Percentiles rank a stretch among this genome's conserved stretches.
These are phyloP conservation scores for Aphaenogaster rudis DNA, from an alignment of 1,140 invertebrate genomes.

Conservation along the genomic window DNA sequence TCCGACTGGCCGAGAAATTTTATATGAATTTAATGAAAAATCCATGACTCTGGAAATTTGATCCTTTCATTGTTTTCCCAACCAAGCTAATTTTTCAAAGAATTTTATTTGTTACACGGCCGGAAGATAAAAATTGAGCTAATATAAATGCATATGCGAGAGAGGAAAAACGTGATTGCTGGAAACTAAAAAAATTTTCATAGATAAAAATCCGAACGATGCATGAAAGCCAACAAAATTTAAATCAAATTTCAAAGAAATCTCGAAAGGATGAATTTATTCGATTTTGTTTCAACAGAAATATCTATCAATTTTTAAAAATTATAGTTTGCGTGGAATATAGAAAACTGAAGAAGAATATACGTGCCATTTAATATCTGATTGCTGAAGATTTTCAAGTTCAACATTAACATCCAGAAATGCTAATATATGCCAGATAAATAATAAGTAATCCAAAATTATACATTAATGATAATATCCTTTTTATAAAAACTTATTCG, in stretches of 20 bases:
- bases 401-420: neutral
- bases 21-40: conserved; percentile 16
- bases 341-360: neutral
- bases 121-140: conserved; percentile 3
- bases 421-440: neutral
- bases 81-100: neutral
- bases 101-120: neutral
- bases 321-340: neutral
- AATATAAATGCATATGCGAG: neutral
- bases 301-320: neutral
- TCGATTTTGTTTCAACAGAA: neutral
- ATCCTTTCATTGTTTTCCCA: neutral
- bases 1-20: conserved; percentile 10
- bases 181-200: neutral
- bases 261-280: neutral
- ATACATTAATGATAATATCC: neutral
- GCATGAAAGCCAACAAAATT: neutral
- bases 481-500: neutral
- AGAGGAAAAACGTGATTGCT: neutral
- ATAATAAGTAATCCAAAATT: conserved; percentile 8
- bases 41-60: neutral
- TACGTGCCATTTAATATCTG: neutral
- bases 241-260: neutral
- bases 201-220: neutral
- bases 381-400: neutral